These are phyloP conservation scores for Chrysodeixis includens DNA, from an alignment of 2,888 invertebrate species.

Conservation along the genomic window DNA sequence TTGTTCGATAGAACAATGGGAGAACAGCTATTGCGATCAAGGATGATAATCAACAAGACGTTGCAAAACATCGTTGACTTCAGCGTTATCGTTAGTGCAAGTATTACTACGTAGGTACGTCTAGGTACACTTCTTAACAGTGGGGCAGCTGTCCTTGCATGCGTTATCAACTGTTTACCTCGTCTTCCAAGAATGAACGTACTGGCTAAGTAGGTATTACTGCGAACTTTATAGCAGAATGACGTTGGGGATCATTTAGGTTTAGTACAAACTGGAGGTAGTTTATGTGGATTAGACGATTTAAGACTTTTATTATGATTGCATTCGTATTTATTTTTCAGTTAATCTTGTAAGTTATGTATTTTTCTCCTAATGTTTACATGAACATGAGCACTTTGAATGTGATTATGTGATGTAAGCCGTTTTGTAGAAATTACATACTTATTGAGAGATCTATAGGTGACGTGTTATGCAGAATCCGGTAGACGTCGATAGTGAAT, in stretches of 20 bases:
- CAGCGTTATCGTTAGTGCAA: not conserved
- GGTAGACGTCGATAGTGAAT: too few species aligned
- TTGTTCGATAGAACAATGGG: too few species aligned
- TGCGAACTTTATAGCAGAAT: not conserved
- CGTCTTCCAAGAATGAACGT: slow-evolving; percentile 17
- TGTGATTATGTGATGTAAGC: too few species aligned
- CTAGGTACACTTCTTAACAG: not conserved
- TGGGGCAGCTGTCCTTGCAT: slow-evolving; percentile 21
- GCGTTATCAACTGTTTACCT: slow-evolving; percentile 35
- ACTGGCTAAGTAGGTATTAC: not conserved
- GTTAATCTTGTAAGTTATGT: too few species aligned
- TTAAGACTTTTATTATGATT: too few species aligned
- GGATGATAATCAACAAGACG: not conserved
- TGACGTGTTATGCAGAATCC: too few species aligned
- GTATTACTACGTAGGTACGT: not conserved
- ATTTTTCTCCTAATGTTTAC: too few species aligned
- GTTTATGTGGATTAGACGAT: not conserved
- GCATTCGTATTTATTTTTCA: not conserved
- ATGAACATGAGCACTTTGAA: too few species aligned
- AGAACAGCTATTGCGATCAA: too few species aligned
- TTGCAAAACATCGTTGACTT: slow-evolving; percentile 1
- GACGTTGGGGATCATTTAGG: not conserved
- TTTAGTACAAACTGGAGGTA: not conserved
- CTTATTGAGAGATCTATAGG: too few species aligned
- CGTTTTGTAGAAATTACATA: too few species aligned